Conservation (phyloP, 2,888 invertebrate genomes). For the Drosophila robusta region DNA sequence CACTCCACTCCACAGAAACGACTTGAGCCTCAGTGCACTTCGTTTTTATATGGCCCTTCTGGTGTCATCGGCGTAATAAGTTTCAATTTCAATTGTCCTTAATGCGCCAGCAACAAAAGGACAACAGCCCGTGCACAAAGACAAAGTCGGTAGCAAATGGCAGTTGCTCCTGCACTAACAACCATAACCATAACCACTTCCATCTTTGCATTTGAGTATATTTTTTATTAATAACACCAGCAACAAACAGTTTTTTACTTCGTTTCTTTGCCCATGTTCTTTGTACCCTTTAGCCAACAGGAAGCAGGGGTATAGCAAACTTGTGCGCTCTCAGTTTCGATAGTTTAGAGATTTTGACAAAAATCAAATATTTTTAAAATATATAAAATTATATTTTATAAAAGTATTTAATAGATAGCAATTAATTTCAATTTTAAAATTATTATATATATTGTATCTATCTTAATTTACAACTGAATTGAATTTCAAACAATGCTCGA, state of each 20-base stretch:
- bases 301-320: neutral
- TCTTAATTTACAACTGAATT: no score
- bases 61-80: constrained; percentile 67
- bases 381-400: neutral
- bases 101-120: constrained; percentile 44
- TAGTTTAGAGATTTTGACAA: no score
- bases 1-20: constrained; percentile 5
- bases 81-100: constrained; percentile 76
- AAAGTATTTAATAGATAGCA: neutral
- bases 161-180: constrained; percentile 39
- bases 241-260: constrained; percentile 8
- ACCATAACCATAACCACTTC: constrained; percentile 51
- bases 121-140: constrained; percentile 19
- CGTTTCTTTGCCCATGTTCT: neutral
- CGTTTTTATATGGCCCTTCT: constrained; percentile 38
- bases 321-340: neutral
- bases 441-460: neutral
- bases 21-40: constrained; percentile 40
- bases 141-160: constrained; percentile 29
- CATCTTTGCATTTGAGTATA: constrained; percentile 31
- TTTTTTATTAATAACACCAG: constrained; percentile 57
- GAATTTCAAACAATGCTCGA: neutral
- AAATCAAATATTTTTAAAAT: neutral
- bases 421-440: no score
- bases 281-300: neutral